Evolutionary conservation across 2,113 vertebrate genomes (phyloP).

Genomic region (Microcebus jonahi): DNA sequence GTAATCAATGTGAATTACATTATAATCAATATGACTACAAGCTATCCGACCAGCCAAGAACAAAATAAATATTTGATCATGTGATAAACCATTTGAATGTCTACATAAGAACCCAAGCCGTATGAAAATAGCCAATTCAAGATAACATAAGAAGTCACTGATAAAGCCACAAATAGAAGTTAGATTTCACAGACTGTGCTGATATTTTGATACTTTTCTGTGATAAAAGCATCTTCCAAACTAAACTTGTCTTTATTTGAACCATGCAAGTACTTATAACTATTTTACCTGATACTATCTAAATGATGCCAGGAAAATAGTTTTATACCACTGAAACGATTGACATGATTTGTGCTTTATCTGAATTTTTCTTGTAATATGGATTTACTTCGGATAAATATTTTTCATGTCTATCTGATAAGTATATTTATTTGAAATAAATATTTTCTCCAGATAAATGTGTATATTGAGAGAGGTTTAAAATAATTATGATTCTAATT

Average conservation of each 20-base stretch:
- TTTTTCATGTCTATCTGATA: not conserved
- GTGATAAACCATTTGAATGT: constrained; percentile 49
- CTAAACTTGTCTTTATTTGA: not conserved
- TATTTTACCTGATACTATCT: not conserved
- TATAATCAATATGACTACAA: constrained; percentile 24
- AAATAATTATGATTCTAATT: not conserved
- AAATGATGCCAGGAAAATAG: not conserved
- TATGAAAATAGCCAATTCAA: constrained; percentile 16
- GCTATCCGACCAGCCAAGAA: not conserved
- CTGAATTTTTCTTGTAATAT: not conserved
- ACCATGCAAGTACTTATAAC: not conserved
- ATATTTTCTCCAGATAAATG: constrained; percentile 4
- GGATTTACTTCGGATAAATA: not conserved
- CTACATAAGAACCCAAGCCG: constrained; percentile 11
- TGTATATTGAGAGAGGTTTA: not conserved
- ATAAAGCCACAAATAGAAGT: constrained; percentile 26
- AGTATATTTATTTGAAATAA: constrained; percentile 35
- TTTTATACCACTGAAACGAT: not conserved
- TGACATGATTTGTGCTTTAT: not conserved
- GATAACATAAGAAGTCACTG: not conserved
- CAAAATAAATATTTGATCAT: constrained; percentile 59
- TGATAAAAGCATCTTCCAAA: not conserved
- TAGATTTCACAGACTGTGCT: not conserved
- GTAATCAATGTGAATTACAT: constrained; percentile 5
- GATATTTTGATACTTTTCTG: not conserved